phyloP scores from a whole-genome alignment of 2,113 vertebrate genomes.

The Salvelinus sp. region DNA sequence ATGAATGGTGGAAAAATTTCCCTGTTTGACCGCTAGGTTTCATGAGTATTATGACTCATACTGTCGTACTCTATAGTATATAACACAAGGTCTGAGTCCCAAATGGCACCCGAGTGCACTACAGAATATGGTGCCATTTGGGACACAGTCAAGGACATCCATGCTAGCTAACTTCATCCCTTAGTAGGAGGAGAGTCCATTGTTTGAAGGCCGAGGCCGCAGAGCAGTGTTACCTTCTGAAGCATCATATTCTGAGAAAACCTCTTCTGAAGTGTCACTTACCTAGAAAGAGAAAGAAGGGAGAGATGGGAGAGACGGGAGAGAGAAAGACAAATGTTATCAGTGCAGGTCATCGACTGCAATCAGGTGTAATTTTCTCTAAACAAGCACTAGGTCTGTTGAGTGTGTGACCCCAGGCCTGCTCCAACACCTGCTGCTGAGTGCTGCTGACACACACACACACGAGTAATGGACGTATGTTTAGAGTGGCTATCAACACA shows the following conservation, averaged over 20 bases:
- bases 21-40: no score
- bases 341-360: constrained; percentile 48
- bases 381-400: constrained; percentile 33
- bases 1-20: no score
- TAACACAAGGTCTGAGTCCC: no score
- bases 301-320: neutral
- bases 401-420: constrained; percentile 12
- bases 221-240: constrained; percentile 49
- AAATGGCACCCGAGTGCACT: no score
- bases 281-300: constrained; percentile 54
- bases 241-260: constrained; percentile 42
- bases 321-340: constrained; percentile 29
- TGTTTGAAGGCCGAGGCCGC: neutral
- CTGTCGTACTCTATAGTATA: neutral
- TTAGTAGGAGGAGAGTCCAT: neutral
- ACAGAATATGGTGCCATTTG: constrained; percentile 12
- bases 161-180: neutral
- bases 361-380: constrained; percentile 43
- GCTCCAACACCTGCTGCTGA: neutral
- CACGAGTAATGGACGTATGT: constrained; percentile 28
- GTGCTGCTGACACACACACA: constrained; percentile 22
- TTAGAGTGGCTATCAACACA: constrained; percentile 41
- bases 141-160: no score
- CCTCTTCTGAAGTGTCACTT: constrained; percentile 54
- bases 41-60: no score